Evolutionary conservation across 2,888 invertebrate species (phyloP).

Genomic region (Tetheella fluctuosa): DNA sequence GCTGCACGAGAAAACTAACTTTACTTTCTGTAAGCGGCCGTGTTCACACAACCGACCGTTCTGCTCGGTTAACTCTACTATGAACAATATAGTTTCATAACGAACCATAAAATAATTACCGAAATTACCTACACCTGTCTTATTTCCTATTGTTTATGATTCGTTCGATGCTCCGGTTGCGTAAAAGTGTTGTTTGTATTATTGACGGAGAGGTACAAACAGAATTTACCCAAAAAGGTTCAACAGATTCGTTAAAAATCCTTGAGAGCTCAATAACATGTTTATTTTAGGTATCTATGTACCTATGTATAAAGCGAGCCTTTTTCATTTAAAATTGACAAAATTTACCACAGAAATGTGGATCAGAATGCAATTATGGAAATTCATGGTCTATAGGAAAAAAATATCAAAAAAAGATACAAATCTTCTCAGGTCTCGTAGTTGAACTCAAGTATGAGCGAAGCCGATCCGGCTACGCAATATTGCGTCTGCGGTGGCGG

Average conservation of each 20-base stretch:
- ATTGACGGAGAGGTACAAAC: too few species aligned
- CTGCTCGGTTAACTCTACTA: conserved; percentile 15
- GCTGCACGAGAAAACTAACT: conserved; percentile 61
- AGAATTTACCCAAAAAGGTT: background rate
- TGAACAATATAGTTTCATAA: background rate
- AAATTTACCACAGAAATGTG: too few species aligned
- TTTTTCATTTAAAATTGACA: too few species aligned
- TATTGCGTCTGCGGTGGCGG: conserved; percentile 58
- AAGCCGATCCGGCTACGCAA: conserved; percentile 56
- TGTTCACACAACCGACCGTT: conserved; percentile 56
- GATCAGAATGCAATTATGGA: too few species aligned
- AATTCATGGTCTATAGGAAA: too few species aligned
- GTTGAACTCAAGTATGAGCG: conserved; percentile 55
- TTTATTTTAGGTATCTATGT: too few species aligned
- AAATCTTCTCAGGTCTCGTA: background rate
- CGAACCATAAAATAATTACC: background rate
- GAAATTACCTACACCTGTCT: conserved; percentile 14
- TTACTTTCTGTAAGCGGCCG: conserved; percentile 75
- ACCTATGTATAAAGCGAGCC: too few species aligned
- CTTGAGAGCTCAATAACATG: too few species aligned
- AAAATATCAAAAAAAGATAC: background rate
- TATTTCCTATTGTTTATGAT: background rate
- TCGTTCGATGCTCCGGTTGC: background rate
- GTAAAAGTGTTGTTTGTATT: background rate
- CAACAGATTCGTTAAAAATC: too few species aligned